Evolutionary conservation across 2,888 invertebrate species (phyloP), one percentile per base, ranked within the genome.

Genomic region (Oxystoma pomonae): DNA sequence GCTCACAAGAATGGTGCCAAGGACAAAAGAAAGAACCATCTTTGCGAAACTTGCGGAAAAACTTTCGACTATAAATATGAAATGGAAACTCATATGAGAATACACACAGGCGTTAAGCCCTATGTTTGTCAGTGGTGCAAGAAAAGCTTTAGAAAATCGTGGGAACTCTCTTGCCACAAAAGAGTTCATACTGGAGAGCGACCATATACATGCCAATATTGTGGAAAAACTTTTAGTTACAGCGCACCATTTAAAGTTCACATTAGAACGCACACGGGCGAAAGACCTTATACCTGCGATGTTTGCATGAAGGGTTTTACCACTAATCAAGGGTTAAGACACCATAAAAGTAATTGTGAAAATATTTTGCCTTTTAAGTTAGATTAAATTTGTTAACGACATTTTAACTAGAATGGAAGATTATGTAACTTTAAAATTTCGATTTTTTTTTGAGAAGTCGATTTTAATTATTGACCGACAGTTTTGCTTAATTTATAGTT

Each of bases 171-270:
- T 16, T 57, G 60, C 57, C 66, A 68, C 52, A 62, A 63, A 20
- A 56, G 72, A 17, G 69, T 81, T 55, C 86, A 86, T 69, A 76
- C 75, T 12, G 75, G 75, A 1, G 71, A 72, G 18, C 75, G 74
- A 55, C 74, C 76, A 0, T 72, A 73, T 59, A 63, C 66, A 16
- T 74, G 75, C 51, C 69, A 70, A 51, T 72, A 74, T 64, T 76
- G 76, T 58, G 73, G 69, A 1, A 75, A 75, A 58, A 65, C 70
- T 52, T 73, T 75, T 61, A 72, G 69, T 16, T 73, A 72, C 57
- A 67, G 71, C 7, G 70, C 73, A 20, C 71, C 73, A 55, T 57
- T 76, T 22, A 67, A 71, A 16, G 70, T 70, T 55, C 76, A 76
- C 57, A 69, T 73, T 55, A 64, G 75, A 16, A 73, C 72, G 20